Evolutionary conservation across 2,113 vertebrate genomes (phyloP), one percentile per base, ranked within the genome.

Genomic region (Rhinoderma darwinii): DNA sequence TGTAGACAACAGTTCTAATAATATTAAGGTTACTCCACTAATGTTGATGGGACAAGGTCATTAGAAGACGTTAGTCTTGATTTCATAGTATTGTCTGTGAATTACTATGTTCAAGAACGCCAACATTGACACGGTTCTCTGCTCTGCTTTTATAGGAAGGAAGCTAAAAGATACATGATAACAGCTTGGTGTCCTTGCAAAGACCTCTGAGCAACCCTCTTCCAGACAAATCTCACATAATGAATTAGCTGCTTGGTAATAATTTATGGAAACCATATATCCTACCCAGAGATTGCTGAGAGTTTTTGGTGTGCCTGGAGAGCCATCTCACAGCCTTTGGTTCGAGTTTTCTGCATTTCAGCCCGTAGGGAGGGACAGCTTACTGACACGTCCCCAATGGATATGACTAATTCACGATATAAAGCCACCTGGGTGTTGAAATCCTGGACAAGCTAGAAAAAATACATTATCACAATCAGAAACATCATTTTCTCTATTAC

Each of bases 381-480:
- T 84, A 95, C 93, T 0, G 97, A 96, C 90, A 98, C 94, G 79
- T 99, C 98, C 59, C 98, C 98, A 63, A 99, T 97, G 84, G 97
- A 99, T 94, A 99, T 99, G 51, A 99, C 98, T 92, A 99, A 91
- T 84, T 99, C 98, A 84, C 98, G 96, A 88, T 96, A 99, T 25
- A 98, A 94, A 90, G 98, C 98, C 94, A 99, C 98, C 89, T 98
- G 96, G 6, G 97, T 99, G 90, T 99, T 99, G 94, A 99, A 99
- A 88, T 99, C 98, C 92, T 99, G 97, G 89, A 99, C 98, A 90
- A 99, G 96, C 98, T 99, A 94, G 84, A 93, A 94, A 88, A 92
- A 86, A 92, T 90, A 89, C n/a, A 43, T 10, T 86, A 50, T 91
- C 87, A 89, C 76, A 89, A 81, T 88, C 5, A 84, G 66, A 82